Evolutionary conservation across 2,113 vertebrate species (phyloP).

Genomic region (Sprattus sprattus): DNA sequence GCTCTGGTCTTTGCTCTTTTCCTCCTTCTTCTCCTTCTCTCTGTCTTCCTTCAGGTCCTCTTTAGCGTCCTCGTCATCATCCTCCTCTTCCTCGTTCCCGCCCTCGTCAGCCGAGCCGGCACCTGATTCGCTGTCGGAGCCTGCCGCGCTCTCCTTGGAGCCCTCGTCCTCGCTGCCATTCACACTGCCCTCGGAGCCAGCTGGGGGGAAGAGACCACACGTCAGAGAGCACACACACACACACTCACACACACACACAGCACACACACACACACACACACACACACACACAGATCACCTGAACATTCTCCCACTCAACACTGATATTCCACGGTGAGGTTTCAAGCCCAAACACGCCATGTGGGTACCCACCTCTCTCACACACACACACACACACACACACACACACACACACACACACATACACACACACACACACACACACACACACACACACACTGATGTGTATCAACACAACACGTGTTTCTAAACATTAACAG

Average conservation of each 20-base stretch:
- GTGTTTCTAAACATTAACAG: too few relatives aligned
- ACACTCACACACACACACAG: not conserved
- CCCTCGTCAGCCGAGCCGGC: constrained; percentile 77
- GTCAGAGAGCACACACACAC: not conserved
- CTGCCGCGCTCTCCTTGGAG: constrained; percentile 88
- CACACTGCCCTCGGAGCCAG: constrained; percentile 94
- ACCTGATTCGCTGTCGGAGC: constrained; percentile 87
- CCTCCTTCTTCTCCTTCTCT: constrained; percentile 73
- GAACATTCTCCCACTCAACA: too few relatives aligned
- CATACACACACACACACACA: too few relatives aligned
- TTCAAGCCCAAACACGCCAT: too few relatives aligned
- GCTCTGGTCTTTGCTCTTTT: constrained; percentile 67
- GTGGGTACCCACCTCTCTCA: too few relatives aligned
- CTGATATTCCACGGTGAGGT: too few relatives aligned
- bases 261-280: too few relatives aligned
- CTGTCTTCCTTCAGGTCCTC: constrained; percentile 69
- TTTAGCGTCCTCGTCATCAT: constrained; percentile 72
- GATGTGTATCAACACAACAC: too few relatives aligned
- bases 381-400: not conserved
- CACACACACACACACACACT: not conserved
- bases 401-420: not conserved
- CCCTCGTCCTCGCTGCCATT: constrained; percentile 91
- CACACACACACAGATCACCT: too few relatives aligned
- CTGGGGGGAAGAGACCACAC: constrained; percentile 26
- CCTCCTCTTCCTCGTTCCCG: constrained; percentile 67